Evolutionary conservation across 2,113 vertebrate genomes (phyloP), one percentile per base, ranked within the genome.

Genomic region (Psephotus haematonotus): DNA sequence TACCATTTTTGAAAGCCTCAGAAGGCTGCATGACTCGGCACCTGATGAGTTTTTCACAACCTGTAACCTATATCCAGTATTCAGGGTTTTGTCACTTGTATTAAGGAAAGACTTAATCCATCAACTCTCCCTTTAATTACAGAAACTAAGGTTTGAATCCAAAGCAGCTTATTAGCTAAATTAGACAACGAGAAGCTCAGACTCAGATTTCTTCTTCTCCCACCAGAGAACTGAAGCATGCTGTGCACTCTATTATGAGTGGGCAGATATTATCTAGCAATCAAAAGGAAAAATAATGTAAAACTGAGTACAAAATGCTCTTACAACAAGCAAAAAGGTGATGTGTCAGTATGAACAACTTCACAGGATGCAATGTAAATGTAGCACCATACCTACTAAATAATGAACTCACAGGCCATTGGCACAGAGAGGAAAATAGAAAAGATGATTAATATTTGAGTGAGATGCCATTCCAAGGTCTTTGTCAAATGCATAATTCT

Each of bases 141-240:
- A 84, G 65, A 87, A 92, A 86, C 33, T 37, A 33, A 28, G 24
- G 60, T 57, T 69, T 17, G 19, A 95, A 86, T 87, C 57, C 49
- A 79, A 92, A 95, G 62, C 52, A 91, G 31, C 23, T 86, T 84
- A 75, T 90, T 84, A 86, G 44, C 44, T 75, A 74, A 86, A 94
- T 90, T 41, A 94, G 43, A 78, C 1, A 31, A 88, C 1, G 4
- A 81, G 35, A 57, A 95, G 86, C n/a, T 81, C 33, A 82, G 59
- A 65, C 28, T 88, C 53, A 52, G 14, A 92, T 81, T 90, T 57
- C 20, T 90, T 82, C 67, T 90, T 35, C 39, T 90, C 65, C 35
- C 90, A 90, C 29, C 28, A 79, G 55, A 92, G 57, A 84, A 93
- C 1, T 79, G 76, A 91, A 86, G 70, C 65, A 79, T 0, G 10